Conservation (phyloP, 37 sponge, comb jelly and placozoan genomes). For the Crambe crambe region DNA sequence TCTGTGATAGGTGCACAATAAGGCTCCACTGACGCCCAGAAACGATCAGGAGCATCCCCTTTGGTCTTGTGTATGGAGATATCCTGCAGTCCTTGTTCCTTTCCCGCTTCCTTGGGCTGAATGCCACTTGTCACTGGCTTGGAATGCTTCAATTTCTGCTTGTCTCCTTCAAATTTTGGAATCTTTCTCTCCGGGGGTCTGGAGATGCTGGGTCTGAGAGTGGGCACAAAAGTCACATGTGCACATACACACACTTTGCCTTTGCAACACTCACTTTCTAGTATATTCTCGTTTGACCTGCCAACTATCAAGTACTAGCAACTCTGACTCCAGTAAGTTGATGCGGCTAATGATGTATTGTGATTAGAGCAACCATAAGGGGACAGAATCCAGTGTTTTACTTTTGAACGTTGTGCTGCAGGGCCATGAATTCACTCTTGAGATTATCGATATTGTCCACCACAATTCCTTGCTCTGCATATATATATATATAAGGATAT, state of each 20-base stretch:
- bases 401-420: constrained; percentile 43
- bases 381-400: neutral
- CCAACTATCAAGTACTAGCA: constrained; percentile 56
- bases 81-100: neutral
- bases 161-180: neutral
- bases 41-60: constrained; percentile 68
- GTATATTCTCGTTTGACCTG: constrained; percentile 62
- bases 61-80: constrained; percentile 20
- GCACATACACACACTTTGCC: constrained; percentile 48
- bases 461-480: constrained; percentile 3
- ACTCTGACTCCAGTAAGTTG: constrained; percentile 57
- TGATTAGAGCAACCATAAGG: neutral
- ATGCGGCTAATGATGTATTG: constrained; percentile 52
- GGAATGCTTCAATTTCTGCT: neutral
- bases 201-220: constrained; percentile 3
- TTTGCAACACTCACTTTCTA: constrained; percentile 48
- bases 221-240: constrained; percentile 28
- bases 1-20: constrained; percentile 80
- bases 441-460: constrained; percentile 37
- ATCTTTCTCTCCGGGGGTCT: constrained; percentile 1
- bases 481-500: neutral
- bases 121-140: neutral
- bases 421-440: constrained; percentile 39
- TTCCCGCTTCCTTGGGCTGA: neutral
- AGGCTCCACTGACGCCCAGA: constrained; percentile 85